Evolutionary conservation across 1,140 invertebrate genomes (phyloP).

Genomic region (Drosophila fuyamai): DNA sequence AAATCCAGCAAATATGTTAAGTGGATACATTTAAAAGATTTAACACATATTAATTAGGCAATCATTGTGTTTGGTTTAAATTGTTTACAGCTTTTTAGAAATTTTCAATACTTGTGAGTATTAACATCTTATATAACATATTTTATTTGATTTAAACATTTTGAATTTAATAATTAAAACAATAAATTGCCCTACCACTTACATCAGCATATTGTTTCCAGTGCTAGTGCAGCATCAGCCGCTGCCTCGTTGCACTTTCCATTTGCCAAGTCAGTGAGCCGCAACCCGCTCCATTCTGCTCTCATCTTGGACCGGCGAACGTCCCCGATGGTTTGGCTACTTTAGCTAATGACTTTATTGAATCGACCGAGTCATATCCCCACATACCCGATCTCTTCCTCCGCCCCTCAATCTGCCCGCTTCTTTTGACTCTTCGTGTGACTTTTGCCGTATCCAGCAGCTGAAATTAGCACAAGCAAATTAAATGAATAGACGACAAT

Average conservation of each 20-base stretch:
- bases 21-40: too few species aligned
- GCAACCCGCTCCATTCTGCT: constrained; percentile 34
- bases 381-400: background rate
- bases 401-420: background rate
- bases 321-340: constrained; percentile 70
- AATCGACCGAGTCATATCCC: constrained; percentile 51
- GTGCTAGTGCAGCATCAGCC: constrained; percentile 10
- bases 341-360: constrained; percentile 82
- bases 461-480: constrained; percentile 74
- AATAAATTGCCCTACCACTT: background rate
- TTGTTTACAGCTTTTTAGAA: too few species aligned
- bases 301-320: constrained; percentile 24
- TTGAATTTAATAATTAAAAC: background rate
- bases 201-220: background rate
- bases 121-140: too few species aligned
- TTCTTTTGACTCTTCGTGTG: constrained; percentile 64
- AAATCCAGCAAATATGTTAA: too few species aligned
- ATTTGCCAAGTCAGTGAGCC: constrained; percentile 73
- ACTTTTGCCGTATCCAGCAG: constrained; percentile 71
- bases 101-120: too few species aligned
- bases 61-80: too few species aligned
- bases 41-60: too few species aligned
- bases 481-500: constrained; percentile 74
- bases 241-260: constrained; percentile 69
- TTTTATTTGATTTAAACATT: background rate